phyloP scores from a whole-genome alignment of 2,888 invertebrate genomes.

The Oligia strigilis region DNA sequence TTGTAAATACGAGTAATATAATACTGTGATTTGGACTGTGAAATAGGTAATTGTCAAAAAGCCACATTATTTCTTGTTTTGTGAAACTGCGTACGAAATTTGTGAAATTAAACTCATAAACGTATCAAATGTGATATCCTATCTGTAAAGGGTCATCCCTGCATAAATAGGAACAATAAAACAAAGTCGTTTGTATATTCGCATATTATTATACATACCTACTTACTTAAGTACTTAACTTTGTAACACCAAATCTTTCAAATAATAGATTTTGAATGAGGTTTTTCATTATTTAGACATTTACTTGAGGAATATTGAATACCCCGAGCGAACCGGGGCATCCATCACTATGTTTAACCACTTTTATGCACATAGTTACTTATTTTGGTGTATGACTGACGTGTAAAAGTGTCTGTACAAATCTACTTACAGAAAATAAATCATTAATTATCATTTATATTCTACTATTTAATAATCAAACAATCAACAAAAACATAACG shows the following conservation, averaged over 20 bases:
- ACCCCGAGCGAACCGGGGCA: not conserved
- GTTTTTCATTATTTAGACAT: not conserved
- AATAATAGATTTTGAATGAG: not conserved
- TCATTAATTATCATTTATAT: not conserved
- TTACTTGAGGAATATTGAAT: not conserved
- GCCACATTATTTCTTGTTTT: not conserved
- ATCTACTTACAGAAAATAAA: too few species aligned
- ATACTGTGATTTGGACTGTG: not conserved
- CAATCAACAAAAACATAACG: constrained; percentile 1
- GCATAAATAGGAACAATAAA: not conserved
- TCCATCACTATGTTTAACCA: not conserved
- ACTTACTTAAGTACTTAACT: too few species aligned
- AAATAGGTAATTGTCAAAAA: not conserved
- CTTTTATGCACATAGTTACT: too few species aligned
- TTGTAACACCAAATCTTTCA: too few species aligned
- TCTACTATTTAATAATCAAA: not conserved
- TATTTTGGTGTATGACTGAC: too few species aligned
- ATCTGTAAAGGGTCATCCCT: not conserved
- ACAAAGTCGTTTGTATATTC: not conserved
- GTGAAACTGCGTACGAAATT: not conserved
- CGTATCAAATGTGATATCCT: not conserved
- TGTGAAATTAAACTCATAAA: constrained; percentile 8
- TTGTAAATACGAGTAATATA: not conserved
- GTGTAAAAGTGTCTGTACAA: too few species aligned
- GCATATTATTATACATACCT: not conserved